Conservation (phyloP, 2,113 vertebrate genomes). For the Lamprotornis superbus region DNA sequence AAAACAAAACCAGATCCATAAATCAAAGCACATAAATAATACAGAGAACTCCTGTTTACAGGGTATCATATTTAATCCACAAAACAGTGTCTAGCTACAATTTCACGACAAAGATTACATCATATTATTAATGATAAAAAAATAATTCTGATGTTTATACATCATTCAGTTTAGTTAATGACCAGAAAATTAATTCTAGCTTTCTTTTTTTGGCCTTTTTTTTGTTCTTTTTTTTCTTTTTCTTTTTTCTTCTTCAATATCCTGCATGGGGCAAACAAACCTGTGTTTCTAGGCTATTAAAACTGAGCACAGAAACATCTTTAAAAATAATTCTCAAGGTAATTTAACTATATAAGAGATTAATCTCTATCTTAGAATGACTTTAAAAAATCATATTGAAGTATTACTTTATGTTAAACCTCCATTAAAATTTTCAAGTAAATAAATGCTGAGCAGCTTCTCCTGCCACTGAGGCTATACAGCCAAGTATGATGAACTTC, state of each 20-base stretch:
- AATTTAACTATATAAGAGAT: background rate
- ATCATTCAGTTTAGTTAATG: background rate
- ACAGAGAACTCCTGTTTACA: background rate
- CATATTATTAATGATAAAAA: background rate
- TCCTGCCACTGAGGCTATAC: background rate
- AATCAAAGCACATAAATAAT: background rate
- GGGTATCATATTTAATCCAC: background rate
- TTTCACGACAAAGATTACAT: background rate
- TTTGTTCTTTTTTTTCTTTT: too few species aligned
- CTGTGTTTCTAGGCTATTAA: background rate
- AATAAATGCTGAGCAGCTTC: background rate
- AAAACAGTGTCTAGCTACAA: background rate
- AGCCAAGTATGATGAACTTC: background rate
- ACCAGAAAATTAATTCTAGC: background rate
- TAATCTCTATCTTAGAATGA: background rate
- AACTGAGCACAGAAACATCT: background rate
- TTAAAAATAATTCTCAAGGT: background rate
- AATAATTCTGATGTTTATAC: background rate
- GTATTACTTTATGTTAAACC: background rate
- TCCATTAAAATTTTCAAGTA: background rate
- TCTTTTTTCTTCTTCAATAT: background rate
- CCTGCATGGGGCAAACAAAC: background rate
- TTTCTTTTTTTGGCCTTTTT: too few species aligned
- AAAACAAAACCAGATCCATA: background rate
- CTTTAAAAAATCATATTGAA: background rate